These are phyloP conservation scores for Drosophila funebris DNA, from an alignment of 1,140 invertebrate genomes.

Conservation along the genomic window DNA sequence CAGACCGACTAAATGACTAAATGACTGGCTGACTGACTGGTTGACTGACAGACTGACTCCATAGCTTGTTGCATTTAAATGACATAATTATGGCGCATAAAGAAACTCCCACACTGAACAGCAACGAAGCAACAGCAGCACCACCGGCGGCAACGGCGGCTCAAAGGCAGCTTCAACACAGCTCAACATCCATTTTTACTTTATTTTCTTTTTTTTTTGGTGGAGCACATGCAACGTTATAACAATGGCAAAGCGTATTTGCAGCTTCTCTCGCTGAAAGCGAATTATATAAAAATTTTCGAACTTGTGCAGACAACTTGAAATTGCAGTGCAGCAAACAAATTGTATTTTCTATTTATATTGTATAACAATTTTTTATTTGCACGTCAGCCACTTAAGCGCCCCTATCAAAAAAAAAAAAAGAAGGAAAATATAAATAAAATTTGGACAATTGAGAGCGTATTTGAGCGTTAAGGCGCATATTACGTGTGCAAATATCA, in stretches of 20 bases:
- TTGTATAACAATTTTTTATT: slow-evolving; percentile 80
- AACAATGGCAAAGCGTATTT: slow-evolving; percentile 56
- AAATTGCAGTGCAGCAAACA: slow-evolving; percentile 54
- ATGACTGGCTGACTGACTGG: slow-evolving; percentile 31
- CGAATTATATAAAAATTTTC: slow-evolving; percentile 42
- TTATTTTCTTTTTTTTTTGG: slow-evolving; percentile 1
- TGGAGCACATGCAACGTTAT: slow-evolving; percentile 1
- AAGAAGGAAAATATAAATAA: slow-evolving; percentile 38
- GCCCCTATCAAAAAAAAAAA: slow-evolving; percentile 6
- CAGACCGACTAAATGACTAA: slow-evolving; percentile 28
- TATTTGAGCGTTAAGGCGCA: slow-evolving; percentile 80
- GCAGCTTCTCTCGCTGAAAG: slow-evolving; percentile 1
- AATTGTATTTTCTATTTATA: slow-evolving; percentile 74
- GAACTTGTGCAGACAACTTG: slow-evolving; percentile 67
- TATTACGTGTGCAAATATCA: slow-evolving; percentile 78
- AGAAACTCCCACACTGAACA: slow-evolving; percentile 70
- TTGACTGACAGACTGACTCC: slow-evolving; percentile 45
- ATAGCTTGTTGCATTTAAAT: slow-evolving; percentile 80
- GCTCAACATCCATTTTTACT: slow-evolving; percentile 17
- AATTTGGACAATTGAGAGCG: slow-evolving; percentile 79
- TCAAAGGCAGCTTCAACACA: slow-evolving; percentile 48
- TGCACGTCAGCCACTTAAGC: slow-evolving; percentile 65
- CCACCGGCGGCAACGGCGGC: slow-evolving; percentile 32
- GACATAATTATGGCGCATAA: slow-evolving; percentile 80
- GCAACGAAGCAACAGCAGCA: slow-evolving; percentile 11